Percentiles rank a stretch among this genome's conserved stretches.
Evolutionary conservation across 2,797 vertebrate species (phyloP).

Genomic region (Cossypha heuglini): DNA sequence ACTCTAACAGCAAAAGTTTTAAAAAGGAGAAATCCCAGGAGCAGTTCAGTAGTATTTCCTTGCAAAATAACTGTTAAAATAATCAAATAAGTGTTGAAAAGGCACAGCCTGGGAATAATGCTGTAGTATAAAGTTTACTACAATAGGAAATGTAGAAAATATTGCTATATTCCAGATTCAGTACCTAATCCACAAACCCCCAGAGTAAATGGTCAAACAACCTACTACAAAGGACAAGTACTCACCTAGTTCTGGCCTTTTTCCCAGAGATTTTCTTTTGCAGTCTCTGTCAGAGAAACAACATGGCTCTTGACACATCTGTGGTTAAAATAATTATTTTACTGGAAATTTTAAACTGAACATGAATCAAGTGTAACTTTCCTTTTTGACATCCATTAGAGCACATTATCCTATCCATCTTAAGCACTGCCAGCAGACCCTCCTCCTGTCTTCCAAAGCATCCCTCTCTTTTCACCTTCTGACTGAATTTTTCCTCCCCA

Average conservation of each 20-base stretch:
- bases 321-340: background rate
- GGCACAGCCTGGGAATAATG: background rate
- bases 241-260: background rate
- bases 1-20: background rate
- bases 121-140: background rate
- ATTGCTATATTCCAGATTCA: background rate
- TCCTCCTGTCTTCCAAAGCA: background rate
- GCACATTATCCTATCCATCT: background rate
- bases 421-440: background rate
- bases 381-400: background rate
- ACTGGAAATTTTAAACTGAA: background rate
- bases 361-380: background rate
- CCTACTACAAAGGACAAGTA: background rate
- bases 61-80: background rate
- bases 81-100: background rate
- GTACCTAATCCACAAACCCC: background rate
- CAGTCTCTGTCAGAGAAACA: background rate
- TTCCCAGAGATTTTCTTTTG: background rate
- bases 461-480: background rate
- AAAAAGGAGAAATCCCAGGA: background rate
- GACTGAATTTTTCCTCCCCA: background rate
- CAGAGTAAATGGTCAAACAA: background rate
- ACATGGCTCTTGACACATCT: background rate
- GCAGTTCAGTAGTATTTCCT: background rate
- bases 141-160: background rate